phyloP scores from a whole-genome alignment of 2,797 vertebrate genomes.

The Chaunax sp. region DNA sequence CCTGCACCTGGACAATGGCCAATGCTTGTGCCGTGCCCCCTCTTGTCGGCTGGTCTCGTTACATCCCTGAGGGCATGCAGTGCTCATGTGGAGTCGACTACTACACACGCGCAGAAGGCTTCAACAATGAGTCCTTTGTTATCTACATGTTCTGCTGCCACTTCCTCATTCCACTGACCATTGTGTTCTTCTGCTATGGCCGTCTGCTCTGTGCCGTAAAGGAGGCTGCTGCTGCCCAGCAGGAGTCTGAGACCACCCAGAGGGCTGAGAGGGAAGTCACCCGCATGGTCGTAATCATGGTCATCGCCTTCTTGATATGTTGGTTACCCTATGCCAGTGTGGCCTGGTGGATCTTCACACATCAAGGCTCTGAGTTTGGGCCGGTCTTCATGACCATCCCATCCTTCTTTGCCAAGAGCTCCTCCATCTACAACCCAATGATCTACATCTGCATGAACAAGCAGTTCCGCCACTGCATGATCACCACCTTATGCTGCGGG shows the following conservation, averaged over 20 bases:
- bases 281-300: conserved; percentile 97
- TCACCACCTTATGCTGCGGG: conserved; percentile 96
- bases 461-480: conserved; percentile 99
- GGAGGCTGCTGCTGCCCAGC: conserved; percentile 96
- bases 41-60: conserved; percentile 95
- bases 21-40: conserved; percentile 87
- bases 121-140: conserved; percentile 97
- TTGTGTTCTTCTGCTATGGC: conserved; percentile 97
- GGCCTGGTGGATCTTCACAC: conserved; percentile 92
- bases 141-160: conserved; percentile 97
- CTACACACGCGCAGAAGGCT: conserved; percentile 92
- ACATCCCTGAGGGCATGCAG: conserved; percentile 96
- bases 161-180: conserved; percentile 72
- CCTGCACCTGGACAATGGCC: conserved; percentile 91
- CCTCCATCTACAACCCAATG: conserved; percentile 93
- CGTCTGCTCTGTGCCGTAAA: conserved; percentile 96
- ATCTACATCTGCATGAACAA: conserved; percentile 99
- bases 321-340: conserved; percentile 92
- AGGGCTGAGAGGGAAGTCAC: conserved; percentile 97
- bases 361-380: conserved; percentile 93
- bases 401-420: conserved; percentile 94
- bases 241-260: conserved; percentile 98
- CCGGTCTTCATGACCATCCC: conserved; percentile 96
- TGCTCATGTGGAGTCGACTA: conserved; percentile 97
- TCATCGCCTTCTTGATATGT: conserved; percentile 89